Conservation (phyloP, 2,797 vertebrate genomes). For the Artibeus jamaicensis region DNA sequence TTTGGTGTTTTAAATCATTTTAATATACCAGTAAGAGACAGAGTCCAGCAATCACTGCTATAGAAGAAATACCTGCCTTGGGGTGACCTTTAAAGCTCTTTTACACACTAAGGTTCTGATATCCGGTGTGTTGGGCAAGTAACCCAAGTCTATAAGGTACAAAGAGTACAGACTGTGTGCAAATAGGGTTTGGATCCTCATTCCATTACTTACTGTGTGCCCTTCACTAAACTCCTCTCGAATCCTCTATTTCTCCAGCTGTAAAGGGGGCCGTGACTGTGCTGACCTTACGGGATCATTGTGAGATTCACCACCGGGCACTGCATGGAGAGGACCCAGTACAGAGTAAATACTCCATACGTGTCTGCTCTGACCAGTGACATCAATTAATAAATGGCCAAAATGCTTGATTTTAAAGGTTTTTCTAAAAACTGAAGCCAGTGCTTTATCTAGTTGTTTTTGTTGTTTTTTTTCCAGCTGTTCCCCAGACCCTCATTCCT, state of each 20-base stretch:
- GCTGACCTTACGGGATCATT: neutral
- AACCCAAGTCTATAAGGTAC: neutral
- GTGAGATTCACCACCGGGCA: neutral
- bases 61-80: neutral
- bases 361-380: neutral
- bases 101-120: neutral
- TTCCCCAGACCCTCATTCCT: neutral
- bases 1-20: neutral
- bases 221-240: neutral
- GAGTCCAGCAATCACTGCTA: neutral
- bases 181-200: neutral
- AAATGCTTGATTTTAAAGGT: neutral
- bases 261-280: neutral
- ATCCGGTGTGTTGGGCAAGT: neutral
- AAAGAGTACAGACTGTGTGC: neutral
- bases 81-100: neutral
- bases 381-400: neutral
- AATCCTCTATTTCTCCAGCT: neutral
- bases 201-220: neutral
- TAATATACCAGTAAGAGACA: neutral
- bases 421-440: neutral
- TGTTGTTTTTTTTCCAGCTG: neutral
- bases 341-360: neutral
- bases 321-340: rapidly evolving
- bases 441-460: neutral